phyloP scores from a whole-genome alignment of 2,797 vertebrate species.

The Peromyscus eremicus region DNA sequence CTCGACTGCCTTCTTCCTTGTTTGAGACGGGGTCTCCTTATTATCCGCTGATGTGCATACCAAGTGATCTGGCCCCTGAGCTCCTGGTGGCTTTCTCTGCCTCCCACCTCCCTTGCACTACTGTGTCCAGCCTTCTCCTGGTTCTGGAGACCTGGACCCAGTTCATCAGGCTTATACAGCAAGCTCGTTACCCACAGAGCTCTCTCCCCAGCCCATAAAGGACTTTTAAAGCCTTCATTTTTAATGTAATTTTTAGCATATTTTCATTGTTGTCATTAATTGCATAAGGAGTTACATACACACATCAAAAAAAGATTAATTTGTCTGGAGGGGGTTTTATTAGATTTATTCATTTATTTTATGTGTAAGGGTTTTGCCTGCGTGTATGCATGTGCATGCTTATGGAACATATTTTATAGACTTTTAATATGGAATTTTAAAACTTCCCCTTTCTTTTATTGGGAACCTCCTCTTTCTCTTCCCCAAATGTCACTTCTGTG shows the following conservation, averaged over 20 bases:
- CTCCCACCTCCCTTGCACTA: background rate
- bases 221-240: slow-evolving; percentile 17
- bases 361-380: background rate
- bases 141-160: background rate
- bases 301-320: background rate
- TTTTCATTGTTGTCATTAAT: background rate
- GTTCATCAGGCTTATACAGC: no score
- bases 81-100: background rate
- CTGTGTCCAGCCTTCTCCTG: background rate
- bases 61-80: background rate
- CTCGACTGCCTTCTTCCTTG: background rate
- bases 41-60: background rate
- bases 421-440: slow-evolving; percentile 35
- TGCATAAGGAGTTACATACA: background rate
- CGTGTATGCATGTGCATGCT: background rate
- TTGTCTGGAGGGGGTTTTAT: background rate
- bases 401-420: background rate
- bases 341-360: background rate
- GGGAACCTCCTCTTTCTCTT: background rate
- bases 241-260: background rate
- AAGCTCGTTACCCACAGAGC: background rate
- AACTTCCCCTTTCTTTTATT: background rate
- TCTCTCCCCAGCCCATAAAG: background rate
- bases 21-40: background rate
- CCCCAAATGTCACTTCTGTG: background rate